These are phyloP conservation scores for Hypotaenidia philippensis DNA, from an alignment of 2,797 vertebrate genomes.

Conservation along the genomic window DNA sequence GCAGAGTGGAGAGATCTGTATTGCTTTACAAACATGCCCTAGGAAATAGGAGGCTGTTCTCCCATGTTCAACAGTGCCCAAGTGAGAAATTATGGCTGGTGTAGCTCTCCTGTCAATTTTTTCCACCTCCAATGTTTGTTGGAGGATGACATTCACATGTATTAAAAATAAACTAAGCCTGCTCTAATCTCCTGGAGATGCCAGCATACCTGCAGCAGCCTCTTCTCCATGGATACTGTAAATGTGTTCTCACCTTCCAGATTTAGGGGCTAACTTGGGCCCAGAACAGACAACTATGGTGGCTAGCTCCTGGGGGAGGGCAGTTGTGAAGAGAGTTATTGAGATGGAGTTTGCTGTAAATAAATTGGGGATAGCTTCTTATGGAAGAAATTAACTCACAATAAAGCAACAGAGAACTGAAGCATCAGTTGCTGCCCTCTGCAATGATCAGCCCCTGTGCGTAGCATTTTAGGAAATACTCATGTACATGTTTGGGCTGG, in stretches of 20 bases:
- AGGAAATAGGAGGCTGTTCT: not conserved
- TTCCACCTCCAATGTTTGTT: not conserved
- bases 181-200: not conserved
- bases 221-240: not conserved
- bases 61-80: not conserved
- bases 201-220: not conserved
- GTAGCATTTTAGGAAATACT: not conserved
- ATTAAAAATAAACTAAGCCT: not conserved
- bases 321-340: not conserved
- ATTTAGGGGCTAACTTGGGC: not conserved
- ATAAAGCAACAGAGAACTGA: not conserved
- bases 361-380: not conserved
- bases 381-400: not conserved
- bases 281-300: accelerated
- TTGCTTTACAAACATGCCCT: not conserved
- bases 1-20: not conserved
- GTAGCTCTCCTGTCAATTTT: not conserved
- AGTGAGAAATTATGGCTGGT: not conserved
- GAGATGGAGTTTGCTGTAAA: not conserved
- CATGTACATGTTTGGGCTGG: not conserved
- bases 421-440: not conserved
- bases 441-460: not conserved
- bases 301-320: not conserved
- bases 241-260: not conserved
- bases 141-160: not conserved